Percentiles rank a stretch among this genome's conserved stretches.
These are phyloP conservation scores for Melanostigma gelatinosum DNA, from an alignment of 2,113 vertebrate species.

Conservation along the genomic window DNA sequence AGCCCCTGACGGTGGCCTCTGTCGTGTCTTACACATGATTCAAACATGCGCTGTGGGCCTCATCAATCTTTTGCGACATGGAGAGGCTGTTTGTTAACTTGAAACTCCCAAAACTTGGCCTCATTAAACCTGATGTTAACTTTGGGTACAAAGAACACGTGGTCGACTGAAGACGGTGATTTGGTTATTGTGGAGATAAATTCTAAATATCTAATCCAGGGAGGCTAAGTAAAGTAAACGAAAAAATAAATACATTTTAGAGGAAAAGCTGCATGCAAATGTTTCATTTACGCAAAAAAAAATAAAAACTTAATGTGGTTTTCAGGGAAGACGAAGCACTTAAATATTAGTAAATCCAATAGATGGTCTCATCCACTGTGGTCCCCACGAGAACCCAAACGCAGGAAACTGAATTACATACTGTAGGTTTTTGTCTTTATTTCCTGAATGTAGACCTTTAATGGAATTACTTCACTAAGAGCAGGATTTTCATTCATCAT, in stretches of 20 bases:
- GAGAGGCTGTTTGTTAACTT: constrained; percentile 29
- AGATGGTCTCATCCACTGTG: constrained; percentile 72
- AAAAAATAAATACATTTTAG: constrained; percentile 51
- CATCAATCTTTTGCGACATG: constrained; percentile 52
- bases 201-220: constrained; percentile 64
- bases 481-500: constrained; percentile 88
- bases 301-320: constrained; percentile 71
- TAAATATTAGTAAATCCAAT: constrained; percentile 85
- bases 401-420: constrained; percentile 82
- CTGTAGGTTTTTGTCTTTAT: constrained; percentile 86
- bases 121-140: constrained; percentile 36
- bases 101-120: constrained; percentile 45
- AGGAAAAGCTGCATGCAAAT: constrained; percentile 71
- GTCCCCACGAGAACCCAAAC: constrained; percentile 78
- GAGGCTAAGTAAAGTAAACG: constrained; percentile 65
- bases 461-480: constrained; percentile 88
- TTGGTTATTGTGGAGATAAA: constrained; percentile 59
- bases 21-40: constrained; percentile 65
- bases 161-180: constrained; percentile 8
- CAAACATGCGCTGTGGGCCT: constrained; percentile 46
- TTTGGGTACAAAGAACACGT: constrained; percentile 1
- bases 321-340: constrained; percentile 80
- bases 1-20: constrained; percentile 53
- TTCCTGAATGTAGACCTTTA: constrained; percentile 85
- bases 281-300: constrained; percentile 75